Evolutionary conservation across 2,888 invertebrate species (phyloP), one percentile per base, ranked within the genome.

Genomic region (Cylindroiulus punctatus): DNA sequence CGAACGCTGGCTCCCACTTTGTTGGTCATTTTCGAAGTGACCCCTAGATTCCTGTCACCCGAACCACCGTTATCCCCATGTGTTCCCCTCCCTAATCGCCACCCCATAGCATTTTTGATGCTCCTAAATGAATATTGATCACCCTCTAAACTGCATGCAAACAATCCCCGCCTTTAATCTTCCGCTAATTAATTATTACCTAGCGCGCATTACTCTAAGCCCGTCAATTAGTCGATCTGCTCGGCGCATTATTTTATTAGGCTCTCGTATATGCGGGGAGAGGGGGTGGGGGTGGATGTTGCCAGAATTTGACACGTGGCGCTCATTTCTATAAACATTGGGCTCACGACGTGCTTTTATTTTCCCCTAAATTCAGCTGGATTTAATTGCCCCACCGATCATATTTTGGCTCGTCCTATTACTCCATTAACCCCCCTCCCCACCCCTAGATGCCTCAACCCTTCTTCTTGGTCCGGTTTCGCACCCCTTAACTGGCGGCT

Each of bases 101-200:
- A 83, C 36, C 44, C 83, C 44, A 83, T 40, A 26, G 84, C 52
- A 5, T 84, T 84, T 84, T 84, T 84, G 84, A 84, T 84, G 84
- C 17, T 84, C 26, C 52, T 42, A 84, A 84, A 84, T 84, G 84
- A 84, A 84, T 84, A 84, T 84, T 84, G 84, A 84, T 84, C 84
- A 84, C 84, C 84, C 47, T 84, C 40, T 84, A 47, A 52, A 84
- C 40, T 44, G 52, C 52, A 42, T 84, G 47, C 84, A 84, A 84
- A 84, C 84, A 84, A 84, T 84, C 84, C 84, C 52, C 84, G 85
- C 85, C 85, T 85, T 85, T 85, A 85, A 85, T 85, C 85, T 85
- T 85, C 81, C 76, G n/a, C 85, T 85, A 85, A 85, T 85, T 85
- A 85, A 85, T 85, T 85, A 85, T 85, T 85, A 85, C 85, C 85